Evolutionary conservation across 1,140 invertebrate species (phyloP).

Genomic region (Melipona quadrifasciata): DNA sequence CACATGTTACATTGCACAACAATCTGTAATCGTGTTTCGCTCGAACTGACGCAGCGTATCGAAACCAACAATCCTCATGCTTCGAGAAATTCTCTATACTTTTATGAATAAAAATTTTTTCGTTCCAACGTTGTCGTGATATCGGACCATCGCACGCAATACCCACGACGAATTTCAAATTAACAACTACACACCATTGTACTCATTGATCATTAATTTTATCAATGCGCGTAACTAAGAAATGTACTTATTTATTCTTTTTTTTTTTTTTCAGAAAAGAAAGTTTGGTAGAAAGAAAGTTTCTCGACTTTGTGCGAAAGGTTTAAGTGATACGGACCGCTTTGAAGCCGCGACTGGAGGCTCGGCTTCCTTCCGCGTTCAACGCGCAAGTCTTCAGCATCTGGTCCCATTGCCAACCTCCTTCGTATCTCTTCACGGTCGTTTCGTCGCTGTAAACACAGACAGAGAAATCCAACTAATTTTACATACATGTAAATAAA

Average conservation of each 20-base stretch:
- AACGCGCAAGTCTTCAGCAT: slow-evolving; percentile 87
- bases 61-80: not conserved
- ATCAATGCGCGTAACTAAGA: too few species aligned
- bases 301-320: not conserved
- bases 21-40: not conserved
- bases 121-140: too few species aligned
- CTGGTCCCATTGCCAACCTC: slow-evolving; percentile 92
- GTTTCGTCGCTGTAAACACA: slow-evolving; percentile 89
- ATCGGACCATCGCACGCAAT: not conserved
- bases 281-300: not conserved
- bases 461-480: slow-evolving; percentile 59
- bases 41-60: too few species aligned
- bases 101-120: not conserved
- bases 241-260: too few species aligned
- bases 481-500: too few species aligned
- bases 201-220: too few species aligned
- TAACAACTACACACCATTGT: too few species aligned
- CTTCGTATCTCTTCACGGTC: slow-evolving; percentile 95
- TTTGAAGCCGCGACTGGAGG: slow-evolving; percentile 92
- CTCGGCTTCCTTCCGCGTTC: slow-evolving; percentile 90
- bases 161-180: too few species aligned
- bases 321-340: slow-evolving; percentile 83
- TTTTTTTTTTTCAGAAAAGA: too few species aligned
- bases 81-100: not conserved
- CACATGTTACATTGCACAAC: not conserved